Evolutionary conservation across 23 tunicate genomes (phyloP).

Genomic region (Ascidia mentula): DNA sequence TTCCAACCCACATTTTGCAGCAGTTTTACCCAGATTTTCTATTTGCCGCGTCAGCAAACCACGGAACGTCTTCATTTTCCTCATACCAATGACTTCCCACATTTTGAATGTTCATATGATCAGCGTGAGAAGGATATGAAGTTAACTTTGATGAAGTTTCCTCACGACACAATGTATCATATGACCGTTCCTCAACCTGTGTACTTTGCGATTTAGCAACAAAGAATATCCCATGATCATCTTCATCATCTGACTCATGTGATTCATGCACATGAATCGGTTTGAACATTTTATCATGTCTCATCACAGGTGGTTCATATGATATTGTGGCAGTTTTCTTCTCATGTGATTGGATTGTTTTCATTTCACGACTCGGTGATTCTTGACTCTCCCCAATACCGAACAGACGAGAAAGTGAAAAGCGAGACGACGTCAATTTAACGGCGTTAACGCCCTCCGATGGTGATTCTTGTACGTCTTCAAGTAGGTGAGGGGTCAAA

Average conservation of each 20-base stretch:
- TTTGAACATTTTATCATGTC: background rate
- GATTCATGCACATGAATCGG: background rate
- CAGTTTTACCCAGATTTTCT: too few species aligned
- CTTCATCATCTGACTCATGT: conserved; percentile 22
- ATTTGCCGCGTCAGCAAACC: too few species aligned
- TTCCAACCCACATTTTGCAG: too few species aligned
- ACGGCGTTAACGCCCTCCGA: conserved; percentile 23
- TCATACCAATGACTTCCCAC: too few species aligned
- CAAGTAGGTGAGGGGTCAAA: conserved; percentile 2
- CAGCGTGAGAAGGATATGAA: too few species aligned
- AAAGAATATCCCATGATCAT: conserved; percentile 27
- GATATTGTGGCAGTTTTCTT: background rate
- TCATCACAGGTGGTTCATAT: background rate
- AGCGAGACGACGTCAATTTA: conserved; percentile 24
- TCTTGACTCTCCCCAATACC: background rate
- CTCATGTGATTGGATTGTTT: background rate
- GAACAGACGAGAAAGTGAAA: conserved; percentile 27
- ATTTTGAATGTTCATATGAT: too few species aligned
- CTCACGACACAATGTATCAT: too few species aligned
- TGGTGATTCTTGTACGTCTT: conserved; percentile 31
- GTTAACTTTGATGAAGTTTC: too few species aligned
- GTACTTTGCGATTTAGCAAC: conserved; percentile 7
- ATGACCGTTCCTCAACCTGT: too few species aligned
- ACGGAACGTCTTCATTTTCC: too few species aligned
- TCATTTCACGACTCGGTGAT: background rate